Percentiles rank a stretch among this genome's conserved stretches.
phyloP scores from a whole-genome alignment of 2,888 invertebrate species.

The Craniophora ligustri region DNA sequence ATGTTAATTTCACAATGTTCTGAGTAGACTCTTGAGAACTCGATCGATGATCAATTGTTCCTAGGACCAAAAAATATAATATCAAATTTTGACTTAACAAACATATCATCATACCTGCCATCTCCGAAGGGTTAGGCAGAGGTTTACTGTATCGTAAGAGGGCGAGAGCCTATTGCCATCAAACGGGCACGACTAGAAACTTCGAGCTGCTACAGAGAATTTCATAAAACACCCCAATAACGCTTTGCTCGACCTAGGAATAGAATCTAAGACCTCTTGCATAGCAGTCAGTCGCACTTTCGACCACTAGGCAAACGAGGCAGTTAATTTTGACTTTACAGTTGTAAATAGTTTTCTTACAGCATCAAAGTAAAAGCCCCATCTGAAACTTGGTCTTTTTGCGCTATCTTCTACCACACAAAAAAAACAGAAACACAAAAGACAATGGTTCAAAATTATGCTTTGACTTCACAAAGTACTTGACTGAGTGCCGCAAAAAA shows the following conservation, averaged over 20 bases:
- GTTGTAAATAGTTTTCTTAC: neutral
- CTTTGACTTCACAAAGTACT: constrained; percentile 16
- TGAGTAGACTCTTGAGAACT: neutral
- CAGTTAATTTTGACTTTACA: neutral
- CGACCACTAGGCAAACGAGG: too few relatives aligned
- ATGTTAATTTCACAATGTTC: neutral
- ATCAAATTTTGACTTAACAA: neutral
- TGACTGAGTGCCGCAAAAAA: constrained; percentile 4
- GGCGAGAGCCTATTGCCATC: too few relatives aligned
- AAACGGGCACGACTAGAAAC: too few relatives aligned
- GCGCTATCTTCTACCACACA: neutral
- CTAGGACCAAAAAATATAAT: neutral
- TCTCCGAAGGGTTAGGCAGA: too few relatives aligned
- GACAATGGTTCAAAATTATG: constrained; percentile 10
- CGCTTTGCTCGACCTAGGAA: too few relatives aligned
- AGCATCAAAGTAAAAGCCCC: too few relatives aligned
- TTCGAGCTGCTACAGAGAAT: too few relatives aligned
- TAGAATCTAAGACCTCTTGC: too few relatives aligned
- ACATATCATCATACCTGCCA: too few relatives aligned
- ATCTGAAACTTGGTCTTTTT: neutral
- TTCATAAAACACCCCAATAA: too few relatives aligned
- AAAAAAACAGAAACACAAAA: neutral
- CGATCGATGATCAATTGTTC: neutral
- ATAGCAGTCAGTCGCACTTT: too few relatives aligned
- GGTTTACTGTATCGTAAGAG: too few relatives aligned